Conservation (phyloP, 2,113 vertebrate genomes). For the Sturnus vulgaris region DNA sequence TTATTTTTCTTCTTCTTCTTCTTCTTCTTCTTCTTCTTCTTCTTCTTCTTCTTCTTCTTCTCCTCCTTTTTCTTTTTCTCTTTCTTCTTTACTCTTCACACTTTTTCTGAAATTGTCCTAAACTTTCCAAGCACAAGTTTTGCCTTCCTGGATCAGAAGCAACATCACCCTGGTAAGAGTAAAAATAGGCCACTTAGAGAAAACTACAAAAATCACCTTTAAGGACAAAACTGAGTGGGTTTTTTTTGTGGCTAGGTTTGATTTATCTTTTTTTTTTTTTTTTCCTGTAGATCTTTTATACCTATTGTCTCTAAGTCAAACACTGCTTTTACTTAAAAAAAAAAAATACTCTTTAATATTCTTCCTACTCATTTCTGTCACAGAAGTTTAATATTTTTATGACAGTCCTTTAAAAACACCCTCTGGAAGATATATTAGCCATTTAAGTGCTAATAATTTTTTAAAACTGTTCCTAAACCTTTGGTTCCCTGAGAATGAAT, state of each 20-base stretch:
- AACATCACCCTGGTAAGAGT: background rate
- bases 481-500: background rate
- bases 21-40: too few species aligned
- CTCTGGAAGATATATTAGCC: background rate
- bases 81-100: background rate
- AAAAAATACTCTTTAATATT: background rate
- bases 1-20: too few species aligned
- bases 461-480: background rate
- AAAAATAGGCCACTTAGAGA: background rate
- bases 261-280: too few species aligned
- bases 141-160: background rate
- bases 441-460: background rate
- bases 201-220: fast-evolving
- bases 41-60: background rate
- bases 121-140: background rate
- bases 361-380: background rate
- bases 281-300: background rate
- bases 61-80: too few species aligned
- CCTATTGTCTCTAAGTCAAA: background rate
- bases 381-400: background rate
- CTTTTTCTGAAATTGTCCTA: background rate
- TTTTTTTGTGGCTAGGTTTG: background rate
- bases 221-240: background rate
- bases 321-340: background rate
- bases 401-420: background rate